Conservation (phyloP, 2,888 invertebrate genomes). For the Volucella zonaria region DNA sequence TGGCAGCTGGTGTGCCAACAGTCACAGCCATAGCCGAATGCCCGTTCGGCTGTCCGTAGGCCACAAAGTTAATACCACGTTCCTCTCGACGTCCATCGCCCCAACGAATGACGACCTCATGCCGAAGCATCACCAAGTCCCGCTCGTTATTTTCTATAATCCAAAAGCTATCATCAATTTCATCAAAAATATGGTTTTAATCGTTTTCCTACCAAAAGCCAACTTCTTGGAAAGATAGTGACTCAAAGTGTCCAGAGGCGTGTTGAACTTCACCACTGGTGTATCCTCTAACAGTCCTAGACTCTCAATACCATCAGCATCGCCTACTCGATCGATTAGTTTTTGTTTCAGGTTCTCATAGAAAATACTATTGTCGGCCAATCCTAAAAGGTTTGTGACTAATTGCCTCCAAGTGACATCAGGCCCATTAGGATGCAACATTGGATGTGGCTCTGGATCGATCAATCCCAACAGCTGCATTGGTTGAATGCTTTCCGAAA, state of each 20-base stretch:
- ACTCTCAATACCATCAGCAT: slow-evolving; percentile 90
- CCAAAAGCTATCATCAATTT: slow-evolving; percentile 38
- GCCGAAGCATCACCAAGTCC: slow-evolving; percentile 96
- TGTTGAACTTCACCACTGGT: slow-evolving; percentile 90
- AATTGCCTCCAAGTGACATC: slow-evolving; percentile 97
- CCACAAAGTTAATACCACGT: slow-evolving; percentile 93
- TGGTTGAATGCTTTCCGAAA: slow-evolving; percentile 93
- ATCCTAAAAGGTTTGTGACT: slow-evolving; percentile 92
- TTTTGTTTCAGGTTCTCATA: slow-evolving; percentile 95
- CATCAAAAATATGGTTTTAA: background rate
- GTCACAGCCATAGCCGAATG: slow-evolving; percentile 98
- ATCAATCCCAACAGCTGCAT: slow-evolving; percentile 94
- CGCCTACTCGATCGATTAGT: slow-evolving; percentile 90
- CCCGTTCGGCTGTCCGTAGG: slow-evolving; percentile 91
- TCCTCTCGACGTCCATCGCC: slow-evolving; percentile 92
- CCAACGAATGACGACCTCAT: slow-evolving; percentile 96
- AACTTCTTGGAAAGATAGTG: slow-evolving; percentile 93
- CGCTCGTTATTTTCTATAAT: slow-evolving; percentile 89
- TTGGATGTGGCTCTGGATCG: slow-evolving; percentile 92
- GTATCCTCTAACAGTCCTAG: slow-evolving; percentile 94
- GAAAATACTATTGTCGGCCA: slow-evolving; percentile 93
- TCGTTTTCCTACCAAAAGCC: slow-evolving; percentile 85
- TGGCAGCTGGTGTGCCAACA: slow-evolving; percentile 96
- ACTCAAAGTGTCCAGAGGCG: slow-evolving; percentile 96
- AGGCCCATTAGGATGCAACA: slow-evolving; percentile 97